phyloP scores from a whole-genome alignment of 2,888 invertebrate species.

The Andrena camellia region DNA sequence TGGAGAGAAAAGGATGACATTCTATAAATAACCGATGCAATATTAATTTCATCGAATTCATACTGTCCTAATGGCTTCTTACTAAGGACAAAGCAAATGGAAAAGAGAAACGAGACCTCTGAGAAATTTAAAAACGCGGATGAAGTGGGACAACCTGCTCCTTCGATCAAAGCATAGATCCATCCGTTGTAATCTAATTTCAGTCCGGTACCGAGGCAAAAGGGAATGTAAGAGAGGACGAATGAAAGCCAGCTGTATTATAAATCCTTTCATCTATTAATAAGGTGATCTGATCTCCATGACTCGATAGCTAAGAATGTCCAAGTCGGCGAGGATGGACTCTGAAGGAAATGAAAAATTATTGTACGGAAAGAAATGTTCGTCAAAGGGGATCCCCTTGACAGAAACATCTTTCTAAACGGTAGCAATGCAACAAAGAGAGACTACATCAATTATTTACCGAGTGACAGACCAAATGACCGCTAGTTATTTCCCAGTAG shows the following conservation, averaged over 20 bases:
- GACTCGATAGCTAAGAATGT: not conserved
- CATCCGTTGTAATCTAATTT: constrained; percentile 9
- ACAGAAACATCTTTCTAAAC: constrained; percentile 16
- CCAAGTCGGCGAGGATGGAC: not conserved
- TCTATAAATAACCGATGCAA: not conserved
- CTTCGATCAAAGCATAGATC: not conserved
- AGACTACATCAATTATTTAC: constrained; percentile 54
- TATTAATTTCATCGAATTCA: constrained; percentile 7
- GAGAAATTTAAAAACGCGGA: constrained; percentile 6
- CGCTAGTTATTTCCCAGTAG: constrained; percentile 45
- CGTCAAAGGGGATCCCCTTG: not conserved
- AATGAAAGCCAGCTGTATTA: not conserved
- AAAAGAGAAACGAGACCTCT: not conserved
- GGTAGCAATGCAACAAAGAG: constrained; percentile 5
- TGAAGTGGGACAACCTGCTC: not conserved
- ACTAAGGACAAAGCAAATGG: not conserved
- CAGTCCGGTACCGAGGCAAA: not conserved
- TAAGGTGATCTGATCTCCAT: not conserved
- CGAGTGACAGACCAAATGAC: constrained; percentile 53
- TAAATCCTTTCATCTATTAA: constrained; percentile 11
- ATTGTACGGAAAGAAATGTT: not conserved
- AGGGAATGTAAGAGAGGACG: not conserved
- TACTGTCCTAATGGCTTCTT: not conserved
- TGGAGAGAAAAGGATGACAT: not conserved
- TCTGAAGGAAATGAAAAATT: not conserved